These are phyloP conservation scores for Spilosoma lubricipeda DNA, from an alignment of 2,888 invertebrate species.

Conservation along the genomic window DNA sequence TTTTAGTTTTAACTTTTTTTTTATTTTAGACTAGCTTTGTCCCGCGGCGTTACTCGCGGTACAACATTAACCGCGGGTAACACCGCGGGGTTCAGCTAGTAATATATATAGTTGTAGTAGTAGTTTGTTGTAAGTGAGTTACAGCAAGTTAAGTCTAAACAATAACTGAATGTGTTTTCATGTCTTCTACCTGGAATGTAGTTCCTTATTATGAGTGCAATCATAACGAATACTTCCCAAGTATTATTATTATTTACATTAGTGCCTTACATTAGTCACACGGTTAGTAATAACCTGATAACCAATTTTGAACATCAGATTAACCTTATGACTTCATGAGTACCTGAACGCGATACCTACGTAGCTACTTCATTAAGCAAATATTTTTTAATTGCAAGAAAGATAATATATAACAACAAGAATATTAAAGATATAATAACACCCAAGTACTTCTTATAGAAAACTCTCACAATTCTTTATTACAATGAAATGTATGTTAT, in stretches of 20 bases:
- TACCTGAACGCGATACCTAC: not conserved
- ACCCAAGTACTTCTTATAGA: not conserved
- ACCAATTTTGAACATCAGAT: not conserved
- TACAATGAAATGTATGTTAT: not conserved
- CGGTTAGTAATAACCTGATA: slow-evolving; percentile 7
- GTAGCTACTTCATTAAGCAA: not conserved
- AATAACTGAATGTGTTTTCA: not conserved
- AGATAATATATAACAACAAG: no score
- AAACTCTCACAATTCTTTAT: not conserved
- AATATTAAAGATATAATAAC: no score
- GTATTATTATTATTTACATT: slow-evolving; percentile 16
- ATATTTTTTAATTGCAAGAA: no score
- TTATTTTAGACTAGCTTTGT: no score
- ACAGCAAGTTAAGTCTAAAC: not conserved
- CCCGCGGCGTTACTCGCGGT: no score
- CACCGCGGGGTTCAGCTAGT: no score
- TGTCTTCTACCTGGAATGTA: slow-evolving; percentile 38
- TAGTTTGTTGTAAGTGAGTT: not conserved
- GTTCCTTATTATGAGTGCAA: slow-evolving; percentile 49
- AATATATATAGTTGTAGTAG: slow-evolving; percentile 6
- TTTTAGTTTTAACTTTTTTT: no score
- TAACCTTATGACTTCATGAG: not conserved
- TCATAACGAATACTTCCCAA: slow-evolving; percentile 46
- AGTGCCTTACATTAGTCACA: slow-evolving; percentile 12
- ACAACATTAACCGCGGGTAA: no score